These are phyloP conservation scores for Drosophila ustulata DNA, from an alignment of 2,888 invertebrate species.

Conservation along the genomic window DNA sequence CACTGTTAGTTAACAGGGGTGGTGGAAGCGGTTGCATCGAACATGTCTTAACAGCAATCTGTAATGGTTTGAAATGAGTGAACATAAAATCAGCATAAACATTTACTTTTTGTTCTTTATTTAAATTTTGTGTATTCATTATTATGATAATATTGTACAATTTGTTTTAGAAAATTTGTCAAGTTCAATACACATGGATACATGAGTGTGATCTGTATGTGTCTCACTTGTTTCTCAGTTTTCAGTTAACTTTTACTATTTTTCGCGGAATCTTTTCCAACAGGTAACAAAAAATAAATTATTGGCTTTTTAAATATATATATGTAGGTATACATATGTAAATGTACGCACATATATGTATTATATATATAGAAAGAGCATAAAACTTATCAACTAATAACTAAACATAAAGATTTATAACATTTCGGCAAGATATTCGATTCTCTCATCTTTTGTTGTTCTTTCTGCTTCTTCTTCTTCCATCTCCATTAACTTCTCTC, in stretches of 20 bases:
- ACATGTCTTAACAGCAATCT: neutral
- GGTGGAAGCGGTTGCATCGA: constrained; percentile 6
- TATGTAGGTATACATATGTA: constrained; percentile 17
- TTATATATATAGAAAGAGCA: constrained; percentile 67
- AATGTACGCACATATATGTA: constrained; percentile 34
- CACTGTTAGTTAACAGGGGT: constrained; percentile 41
- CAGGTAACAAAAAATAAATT: constrained; percentile 81
- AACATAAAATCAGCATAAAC: neutral
- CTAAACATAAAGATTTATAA: constrained; percentile 76
- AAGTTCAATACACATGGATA: constrained; percentile 50
- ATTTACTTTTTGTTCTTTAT: constrained; percentile 76
- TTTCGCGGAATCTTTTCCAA: constrained; percentile 79
- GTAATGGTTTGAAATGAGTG: constrained; percentile 4
- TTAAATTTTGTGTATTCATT: constrained; percentile 80
- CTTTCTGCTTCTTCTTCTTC: constrained; percentile 16
- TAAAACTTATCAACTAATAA: constrained; percentile 70
- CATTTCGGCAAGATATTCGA: constrained; percentile 79
- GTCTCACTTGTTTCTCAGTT: constrained; percentile 49
- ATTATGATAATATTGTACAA: constrained; percentile 79
- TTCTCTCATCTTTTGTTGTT: constrained; percentile 54
- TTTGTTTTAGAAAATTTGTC: constrained; percentile 68
- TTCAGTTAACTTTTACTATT: constrained; percentile 74
- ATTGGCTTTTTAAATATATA: constrained; percentile 64
- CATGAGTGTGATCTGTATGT: constrained; percentile 35
- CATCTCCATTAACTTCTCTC: constrained; percentile 14